These are phyloP conservation scores for Pristionchus maxplancki DNA, from an alignment of 2,888 invertebrate species.

Conservation along the genomic window DNA sequence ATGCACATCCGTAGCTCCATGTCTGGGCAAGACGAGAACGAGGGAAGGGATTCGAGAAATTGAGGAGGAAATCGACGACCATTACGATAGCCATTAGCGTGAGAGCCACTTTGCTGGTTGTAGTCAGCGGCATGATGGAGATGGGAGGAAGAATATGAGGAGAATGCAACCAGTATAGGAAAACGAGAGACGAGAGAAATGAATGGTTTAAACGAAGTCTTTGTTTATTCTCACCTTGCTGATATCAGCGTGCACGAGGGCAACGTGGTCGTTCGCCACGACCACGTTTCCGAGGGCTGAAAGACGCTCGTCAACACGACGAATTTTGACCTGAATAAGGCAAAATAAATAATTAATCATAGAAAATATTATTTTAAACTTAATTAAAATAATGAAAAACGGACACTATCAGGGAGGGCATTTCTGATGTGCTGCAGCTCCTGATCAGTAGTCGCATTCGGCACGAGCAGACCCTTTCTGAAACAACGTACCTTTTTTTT, in stretches of 20 bases:
- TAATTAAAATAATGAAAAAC: conserved; percentile 77
- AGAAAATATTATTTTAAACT: too few relatives aligned
- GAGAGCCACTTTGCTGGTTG: background rate
- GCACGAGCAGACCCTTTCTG: conserved; percentile 90
- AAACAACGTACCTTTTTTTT: too few relatives aligned
- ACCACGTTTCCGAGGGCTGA: conserved; percentile 95
- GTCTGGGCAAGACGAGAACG: background rate
- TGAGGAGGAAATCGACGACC: background rate
- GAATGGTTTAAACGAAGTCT: background rate
- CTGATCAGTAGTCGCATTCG: conserved; percentile 87
- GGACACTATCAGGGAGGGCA: conserved; percentile 92
- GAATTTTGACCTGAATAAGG: conserved; percentile 87
- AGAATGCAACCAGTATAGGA: background rate
- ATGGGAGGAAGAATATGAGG: background rate
- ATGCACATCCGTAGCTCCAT: background rate
- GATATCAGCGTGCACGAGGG: conserved; percentile 97
- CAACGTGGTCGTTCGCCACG: conserved; percentile 98
- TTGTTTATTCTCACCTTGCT: conserved; percentile 83
- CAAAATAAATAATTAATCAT: background rate
- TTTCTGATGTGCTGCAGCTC: conserved; percentile 88
- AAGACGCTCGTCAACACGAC: conserved; percentile 95
- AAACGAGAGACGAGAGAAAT: background rate
- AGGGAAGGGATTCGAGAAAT: background rate
- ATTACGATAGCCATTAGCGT: background rate
- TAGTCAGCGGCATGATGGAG: background rate